Percentiles rank a stretch among this genome's conserved stretches.
These are phyloP conservation scores for Astropecten irregularis DNA, from an alignment of 53 echinoderm and acorn worm genomes.

Conservation along the genomic window DNA sequence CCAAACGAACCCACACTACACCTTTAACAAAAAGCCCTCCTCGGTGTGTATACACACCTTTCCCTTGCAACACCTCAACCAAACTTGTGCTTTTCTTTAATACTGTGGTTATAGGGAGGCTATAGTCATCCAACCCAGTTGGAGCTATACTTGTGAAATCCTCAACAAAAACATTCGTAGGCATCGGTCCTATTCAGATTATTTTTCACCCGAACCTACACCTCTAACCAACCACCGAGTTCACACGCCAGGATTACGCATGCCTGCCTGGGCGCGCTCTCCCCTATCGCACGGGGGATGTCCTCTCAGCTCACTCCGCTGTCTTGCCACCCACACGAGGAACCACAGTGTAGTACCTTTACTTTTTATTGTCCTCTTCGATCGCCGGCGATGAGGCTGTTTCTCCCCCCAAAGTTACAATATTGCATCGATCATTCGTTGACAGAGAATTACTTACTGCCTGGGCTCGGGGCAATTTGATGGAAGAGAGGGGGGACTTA, in stretches of 20 bases:
- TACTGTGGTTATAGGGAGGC: no score
- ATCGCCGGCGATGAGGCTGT: no score
- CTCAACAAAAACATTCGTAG: constrained; percentile 38
- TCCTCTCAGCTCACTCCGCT: neutral
- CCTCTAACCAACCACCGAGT: constrained; percentile 35
- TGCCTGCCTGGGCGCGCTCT: constrained; percentile 32
- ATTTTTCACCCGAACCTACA: neutral
- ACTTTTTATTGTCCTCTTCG: neutral
- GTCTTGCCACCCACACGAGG: constrained; percentile 11
- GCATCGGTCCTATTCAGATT: constrained; percentile 17
- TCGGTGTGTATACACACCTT: neutral
- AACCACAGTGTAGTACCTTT: no score
- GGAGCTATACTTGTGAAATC: constrained; percentile 23
- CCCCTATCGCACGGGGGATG: neutral
- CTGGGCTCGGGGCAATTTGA: neutral
- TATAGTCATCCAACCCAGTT: no score
- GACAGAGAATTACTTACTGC: constrained; percentile 34
- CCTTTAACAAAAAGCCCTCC: constrained; percentile 16
- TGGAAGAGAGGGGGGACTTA: constrained; percentile 8
- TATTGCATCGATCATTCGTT: constrained; percentile 44
- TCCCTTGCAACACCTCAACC: constrained; percentile 2
- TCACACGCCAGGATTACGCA: constrained; percentile 53
- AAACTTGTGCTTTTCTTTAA: neutral
- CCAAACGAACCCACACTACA: no score
- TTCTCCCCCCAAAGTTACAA: constrained; percentile 45